Conservation (phyloP, 2,113 vertebrate genomes). For the Haemorhous mexicanus region DNA sequence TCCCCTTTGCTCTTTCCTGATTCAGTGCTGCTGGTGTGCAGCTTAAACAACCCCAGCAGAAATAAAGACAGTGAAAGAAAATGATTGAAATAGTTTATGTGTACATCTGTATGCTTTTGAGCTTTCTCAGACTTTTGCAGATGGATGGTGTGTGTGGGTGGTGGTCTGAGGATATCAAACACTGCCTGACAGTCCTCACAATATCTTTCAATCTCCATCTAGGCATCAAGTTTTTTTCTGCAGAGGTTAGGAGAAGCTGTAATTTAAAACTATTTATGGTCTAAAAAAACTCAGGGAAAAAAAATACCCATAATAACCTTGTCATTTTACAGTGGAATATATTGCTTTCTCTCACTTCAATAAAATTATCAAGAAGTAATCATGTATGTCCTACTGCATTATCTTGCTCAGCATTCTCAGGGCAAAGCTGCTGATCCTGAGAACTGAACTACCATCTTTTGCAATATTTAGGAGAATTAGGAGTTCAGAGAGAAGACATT, state of each 20-base stretch:
- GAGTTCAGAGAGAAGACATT: constrained; percentile 34
- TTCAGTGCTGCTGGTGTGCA: constrained; percentile 6
- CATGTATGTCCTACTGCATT: not conserved
- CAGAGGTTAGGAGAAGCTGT: constrained; percentile 16
- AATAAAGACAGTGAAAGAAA: constrained; percentile 39
- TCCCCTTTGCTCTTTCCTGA: constrained; percentile 38
- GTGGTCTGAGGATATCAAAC: not conserved
- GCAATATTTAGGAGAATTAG: constrained; percentile 3
- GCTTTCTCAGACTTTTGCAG: constrained; percentile 41
- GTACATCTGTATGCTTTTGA: not conserved
- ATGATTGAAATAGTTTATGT: constrained; percentile 18
- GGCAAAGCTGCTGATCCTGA: constrained; percentile 10
- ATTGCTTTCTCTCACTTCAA: constrained; percentile 5
- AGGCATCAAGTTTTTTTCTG: not conserved
- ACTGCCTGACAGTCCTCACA: not conserved
- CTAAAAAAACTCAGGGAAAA: not conserved
- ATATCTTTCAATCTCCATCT: not conserved
- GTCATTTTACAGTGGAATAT: not conserved
- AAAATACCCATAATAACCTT: not conserved
- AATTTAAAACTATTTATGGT: constrained; percentile 27
- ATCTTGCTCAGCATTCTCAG: constrained; percentile 9
- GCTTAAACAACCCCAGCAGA: constrained; percentile 26
- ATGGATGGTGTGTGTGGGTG: not conserved
- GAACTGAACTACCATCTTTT: constrained; percentile 1
- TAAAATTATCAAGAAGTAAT: constrained; percentile 10